A percentile compares a stretch with the other conserved stretches of the same genome.
Conservation (phyloP, 1,140 invertebrate genomes). For the Lordiphosa clarofinis region DNA sequence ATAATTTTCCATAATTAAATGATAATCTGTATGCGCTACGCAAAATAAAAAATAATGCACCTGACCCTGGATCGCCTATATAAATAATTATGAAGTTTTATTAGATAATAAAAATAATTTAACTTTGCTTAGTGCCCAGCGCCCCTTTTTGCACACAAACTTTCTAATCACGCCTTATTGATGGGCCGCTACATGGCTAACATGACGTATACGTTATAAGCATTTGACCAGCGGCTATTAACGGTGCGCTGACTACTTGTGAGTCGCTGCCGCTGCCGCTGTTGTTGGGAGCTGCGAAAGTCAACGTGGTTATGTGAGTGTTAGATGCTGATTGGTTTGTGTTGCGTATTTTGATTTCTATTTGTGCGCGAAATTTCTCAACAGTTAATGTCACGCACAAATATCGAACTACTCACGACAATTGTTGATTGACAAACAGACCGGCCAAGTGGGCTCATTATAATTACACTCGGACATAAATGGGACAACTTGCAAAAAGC, state of each 20-base stretch:
- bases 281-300: constrained; percentile 29
- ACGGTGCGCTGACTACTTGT: constrained; percentile 43
- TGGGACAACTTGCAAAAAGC: constrained; percentile 27
- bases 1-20: too few relatives aligned
- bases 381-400: constrained; percentile 58
- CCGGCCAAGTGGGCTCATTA: constrained; percentile 49
- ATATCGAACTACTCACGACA: constrained; percentile 18
- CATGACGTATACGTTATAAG: constrained; percentile 49
- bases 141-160: constrained; percentile 28
- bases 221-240: constrained; percentile 59
- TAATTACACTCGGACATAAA: constrained; percentile 52
- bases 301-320: constrained; percentile 21
- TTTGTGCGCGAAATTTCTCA: constrained; percentile 53
- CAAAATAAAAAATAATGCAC: background rate
- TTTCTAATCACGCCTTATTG: constrained; percentile 60
- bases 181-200: constrained; percentile 40
- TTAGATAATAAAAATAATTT: constrained; percentile 36
- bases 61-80: background rate
- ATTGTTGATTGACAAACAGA: constrained; percentile 53
- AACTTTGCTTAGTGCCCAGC: constrained; percentile 20
- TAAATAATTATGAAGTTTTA: constrained; percentile 21
- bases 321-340: constrained; percentile 31
- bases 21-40: background rate
- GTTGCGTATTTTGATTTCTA: constrained; percentile 53
- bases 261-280: constrained; percentile 10